Evolutionary conservation across 2,797 vertebrate species (phyloP).

Genomic region (Sebastes itinus): DNA sequence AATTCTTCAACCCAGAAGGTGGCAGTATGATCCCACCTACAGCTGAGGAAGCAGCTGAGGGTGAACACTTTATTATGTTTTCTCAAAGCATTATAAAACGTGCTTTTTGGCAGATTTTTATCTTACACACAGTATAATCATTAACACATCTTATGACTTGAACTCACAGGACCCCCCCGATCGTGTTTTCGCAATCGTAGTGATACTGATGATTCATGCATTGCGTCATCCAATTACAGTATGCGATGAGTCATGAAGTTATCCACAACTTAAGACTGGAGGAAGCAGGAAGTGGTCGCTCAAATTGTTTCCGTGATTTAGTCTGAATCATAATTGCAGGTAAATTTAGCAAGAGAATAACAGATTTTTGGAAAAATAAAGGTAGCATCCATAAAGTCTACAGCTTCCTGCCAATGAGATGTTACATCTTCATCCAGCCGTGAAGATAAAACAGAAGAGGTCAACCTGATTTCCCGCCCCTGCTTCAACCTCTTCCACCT

Average conservation of each 20-base stretch:
- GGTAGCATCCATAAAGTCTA: background rate
- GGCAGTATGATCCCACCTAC: constrained; percentile 45
- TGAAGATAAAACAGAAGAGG: background rate
- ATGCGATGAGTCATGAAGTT: constrained; percentile 36
- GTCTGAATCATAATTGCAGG: background rate
- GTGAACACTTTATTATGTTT: background rate
- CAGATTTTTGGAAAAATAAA: background rate
- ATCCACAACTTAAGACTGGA: background rate
- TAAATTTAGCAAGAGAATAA: background rate
- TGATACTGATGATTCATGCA: background rate
- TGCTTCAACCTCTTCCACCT: background rate
- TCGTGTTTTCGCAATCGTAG: background rate
- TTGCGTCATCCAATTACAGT: constrained; percentile 22
- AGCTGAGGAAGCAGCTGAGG: background rate
- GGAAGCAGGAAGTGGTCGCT: constrained; percentile 11
- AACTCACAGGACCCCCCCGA: background rate
- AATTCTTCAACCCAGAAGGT: constrained; percentile 57
- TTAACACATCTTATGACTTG: background rate
- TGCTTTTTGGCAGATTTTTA: background rate
- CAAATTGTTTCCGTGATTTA: background rate
- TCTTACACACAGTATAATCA: background rate
- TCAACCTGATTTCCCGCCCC: background rate
- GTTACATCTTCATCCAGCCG: background rate
- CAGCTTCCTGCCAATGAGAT: background rate
- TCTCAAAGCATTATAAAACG: background rate